These are phyloP conservation scores for Trichonephila inaurata DNA, from an alignment of 1,140 invertebrate species.

Conservation along the genomic window DNA sequence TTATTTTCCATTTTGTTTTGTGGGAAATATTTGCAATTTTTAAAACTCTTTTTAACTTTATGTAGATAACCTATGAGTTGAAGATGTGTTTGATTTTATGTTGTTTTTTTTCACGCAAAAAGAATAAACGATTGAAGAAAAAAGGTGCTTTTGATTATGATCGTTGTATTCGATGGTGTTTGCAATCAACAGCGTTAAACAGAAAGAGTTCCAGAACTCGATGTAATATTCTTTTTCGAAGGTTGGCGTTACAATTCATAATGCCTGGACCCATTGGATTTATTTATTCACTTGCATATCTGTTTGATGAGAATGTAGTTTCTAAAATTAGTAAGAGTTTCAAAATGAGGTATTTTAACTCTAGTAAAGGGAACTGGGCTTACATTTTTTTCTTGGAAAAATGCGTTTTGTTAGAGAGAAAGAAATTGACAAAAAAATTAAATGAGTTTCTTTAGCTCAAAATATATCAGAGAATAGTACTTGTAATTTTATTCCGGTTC, in stretches of 20 bases:
- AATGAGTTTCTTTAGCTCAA: too few species aligned
- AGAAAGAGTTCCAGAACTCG: neutral
- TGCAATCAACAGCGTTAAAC: neutral
- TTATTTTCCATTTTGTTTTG: conserved; percentile 18
- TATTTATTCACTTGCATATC: neutral
- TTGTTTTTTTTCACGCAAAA: neutral
- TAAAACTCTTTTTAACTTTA: neutral
- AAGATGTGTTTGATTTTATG: conserved; percentile 16
- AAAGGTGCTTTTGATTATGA: neutral
- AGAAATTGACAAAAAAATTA: neutral
- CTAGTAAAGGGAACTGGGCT: neutral
- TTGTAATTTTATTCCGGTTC: too few species aligned
- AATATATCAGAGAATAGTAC: too few species aligned
- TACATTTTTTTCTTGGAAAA: neutral
- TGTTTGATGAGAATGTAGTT: neutral
- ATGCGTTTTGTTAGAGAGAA: neutral
- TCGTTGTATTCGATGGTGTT: neutral
- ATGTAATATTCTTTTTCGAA: neutral
- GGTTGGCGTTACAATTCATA: neutral
- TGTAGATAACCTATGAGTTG: neutral
- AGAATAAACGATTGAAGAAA: conserved; percentile 1
- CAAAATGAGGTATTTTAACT: neutral
- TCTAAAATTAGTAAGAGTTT: neutral
- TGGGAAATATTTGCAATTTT: neutral
- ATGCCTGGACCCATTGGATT: neutral